Evolutionary conservation across 2,797 vertebrate genomes (phyloP), one percentile per base, ranked within the genome.

Genomic region (Kryptopterus vitreolus): DNA sequence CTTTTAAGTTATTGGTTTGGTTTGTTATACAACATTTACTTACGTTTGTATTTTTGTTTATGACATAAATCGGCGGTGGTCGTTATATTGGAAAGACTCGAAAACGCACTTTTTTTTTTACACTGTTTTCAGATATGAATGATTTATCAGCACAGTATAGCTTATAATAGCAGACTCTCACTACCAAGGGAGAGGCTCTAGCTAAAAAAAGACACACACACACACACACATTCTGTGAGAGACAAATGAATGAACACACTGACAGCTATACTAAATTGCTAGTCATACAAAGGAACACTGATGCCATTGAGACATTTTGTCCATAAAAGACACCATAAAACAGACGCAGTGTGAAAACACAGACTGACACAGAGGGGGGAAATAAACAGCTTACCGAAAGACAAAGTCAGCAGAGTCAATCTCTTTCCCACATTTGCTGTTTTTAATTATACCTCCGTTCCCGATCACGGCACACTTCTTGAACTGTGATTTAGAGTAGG

Each of bases 381-480:
- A 24, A 52, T 15, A 63, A 35, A 61, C 3, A 1, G 26, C 80
- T 90, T 95, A 99, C 97, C 97, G 93, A 86, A 99, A 99, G 77
- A 99, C 96, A 18, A 99, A 99, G 92, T 99, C 97, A 2, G 97
- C 94, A 0, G 93, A 94, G 88, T 99, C 95, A 9, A 99, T 99
- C 87, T 98, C 97, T 84, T 93, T 95, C 79, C 98, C 98, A 50
- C 98, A 99, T 87, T 94, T 94, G 92, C 95, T 98, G 93, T 96
- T 96, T 90, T 98, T 99, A 83, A 99, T 93, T 86, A 99, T 99
- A 55, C 98, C 98, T n/a, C 98, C 98, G 0, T 99, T 99, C 87
- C 98, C 98, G 78, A 99, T 95, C 53, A 99, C 98, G 0, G 98
- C 97, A 72, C 98, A 99, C 84, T 95, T 98, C 93, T 97, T 98